Evolutionary conservation across 1,140 invertebrate genomes (phyloP).

Genomic region (Cotesia glomerata): DNA sequence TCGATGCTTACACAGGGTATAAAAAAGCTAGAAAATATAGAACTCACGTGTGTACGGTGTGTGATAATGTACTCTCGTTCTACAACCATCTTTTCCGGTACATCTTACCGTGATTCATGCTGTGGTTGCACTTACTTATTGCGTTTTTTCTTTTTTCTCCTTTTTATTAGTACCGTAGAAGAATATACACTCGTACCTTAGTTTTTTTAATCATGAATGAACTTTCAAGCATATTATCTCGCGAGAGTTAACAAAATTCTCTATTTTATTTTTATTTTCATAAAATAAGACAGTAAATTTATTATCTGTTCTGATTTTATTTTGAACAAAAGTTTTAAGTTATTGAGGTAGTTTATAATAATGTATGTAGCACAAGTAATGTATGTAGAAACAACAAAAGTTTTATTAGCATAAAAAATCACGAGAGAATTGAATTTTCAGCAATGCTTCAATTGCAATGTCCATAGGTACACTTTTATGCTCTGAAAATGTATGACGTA

Average conservation of each 20-base stretch:
- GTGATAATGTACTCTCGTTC: conserved; percentile 24
- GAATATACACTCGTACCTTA: not conserved
- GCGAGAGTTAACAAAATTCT: too few relatives aligned
- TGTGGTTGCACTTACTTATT: not conserved
- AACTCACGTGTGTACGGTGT: not conserved
- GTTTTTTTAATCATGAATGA: not conserved
- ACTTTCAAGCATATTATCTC: too few relatives aligned
- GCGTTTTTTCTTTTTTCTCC: not conserved
- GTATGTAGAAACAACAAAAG: too few relatives aligned
- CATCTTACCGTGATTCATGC: conserved; percentile 8
- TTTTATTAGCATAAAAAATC: too few relatives aligned
- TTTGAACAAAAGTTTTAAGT: not conserved
- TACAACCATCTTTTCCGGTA: conserved; percentile 7
- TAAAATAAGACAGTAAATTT: too few relatives aligned
- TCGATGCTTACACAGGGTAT: not conserved
- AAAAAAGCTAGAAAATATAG: conserved; percentile 3
- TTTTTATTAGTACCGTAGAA: not conserved
- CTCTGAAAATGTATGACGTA: not conserved
- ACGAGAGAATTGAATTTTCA: too few relatives aligned
- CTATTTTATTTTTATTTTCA: too few relatives aligned
- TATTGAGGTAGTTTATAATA: too few relatives aligned
- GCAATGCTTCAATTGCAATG: too few relatives aligned
- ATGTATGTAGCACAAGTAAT: too few relatives aligned
- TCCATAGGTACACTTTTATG: too few relatives aligned
- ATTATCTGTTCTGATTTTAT: too few relatives aligned